These are phyloP conservation scores for Netelia fuscicornis DNA, from an alignment of 2,888 invertebrate genomes.

Conservation along the genomic window DNA sequence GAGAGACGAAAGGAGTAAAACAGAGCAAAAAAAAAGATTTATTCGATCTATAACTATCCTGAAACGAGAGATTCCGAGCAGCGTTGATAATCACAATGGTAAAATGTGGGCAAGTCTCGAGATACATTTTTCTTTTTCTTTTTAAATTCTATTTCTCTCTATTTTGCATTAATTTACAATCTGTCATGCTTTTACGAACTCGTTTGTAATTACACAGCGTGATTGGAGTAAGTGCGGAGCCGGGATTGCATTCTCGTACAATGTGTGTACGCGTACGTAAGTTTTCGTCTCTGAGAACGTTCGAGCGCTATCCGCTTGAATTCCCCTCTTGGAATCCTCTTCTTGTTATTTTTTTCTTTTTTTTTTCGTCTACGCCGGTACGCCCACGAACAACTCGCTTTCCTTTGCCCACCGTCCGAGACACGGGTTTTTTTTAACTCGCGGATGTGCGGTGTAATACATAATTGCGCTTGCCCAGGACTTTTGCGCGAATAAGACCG, in stretches of 20 bases:
- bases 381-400: conserved; percentile 56
- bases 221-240: conserved; percentile 11
- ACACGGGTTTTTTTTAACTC: conserved; percentile 15
- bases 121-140: background rate
- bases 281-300: conserved; percentile 27
- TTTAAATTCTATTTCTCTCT: background rate
- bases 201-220: conserved; percentile 34
- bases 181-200: conserved; percentile 25
- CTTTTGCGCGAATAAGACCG: background rate
- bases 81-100: background rate
- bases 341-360: background rate
- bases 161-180: conserved; percentile 25
- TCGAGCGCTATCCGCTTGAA: conserved; percentile 30
- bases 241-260: conserved; percentile 21
- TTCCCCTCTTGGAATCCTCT: conserved; percentile 42
- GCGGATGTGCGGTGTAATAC: conserved; percentile 42
- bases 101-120: background rate
- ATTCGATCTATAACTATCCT: background rate
- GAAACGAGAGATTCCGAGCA: background rate
- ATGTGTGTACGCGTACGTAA: conserved; percentile 25
- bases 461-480: conserved; percentile 51
- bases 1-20: background rate
- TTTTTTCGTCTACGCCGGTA: conserved; percentile 15
- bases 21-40: background rate
- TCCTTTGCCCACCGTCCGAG: conserved; percentile 34